Evolutionary conservation across 2,113 vertebrate genomes (phyloP), one percentile per base, ranked within the genome.

Genomic region (Lathamus discolor): DNA sequence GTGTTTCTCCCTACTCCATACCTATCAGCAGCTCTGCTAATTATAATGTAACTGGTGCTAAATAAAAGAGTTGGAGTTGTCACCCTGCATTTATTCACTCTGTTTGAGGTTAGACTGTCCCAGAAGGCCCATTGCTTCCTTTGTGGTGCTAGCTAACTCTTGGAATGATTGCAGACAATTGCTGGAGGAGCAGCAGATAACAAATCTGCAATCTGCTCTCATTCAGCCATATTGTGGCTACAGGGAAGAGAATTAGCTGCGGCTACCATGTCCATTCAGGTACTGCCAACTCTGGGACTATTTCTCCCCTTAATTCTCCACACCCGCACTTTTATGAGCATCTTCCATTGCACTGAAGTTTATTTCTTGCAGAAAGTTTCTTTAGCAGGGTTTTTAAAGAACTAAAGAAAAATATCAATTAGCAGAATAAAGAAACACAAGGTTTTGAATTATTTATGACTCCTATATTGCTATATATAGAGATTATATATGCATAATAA

Each of bases 131-230:
- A 75, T 69, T 92, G 55, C 80, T 92, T 68, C 91, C 79, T 96
- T 72, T 31, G 28, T 83, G 66, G 49, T 86, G 81, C 90, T 91
- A 94, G 74, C 51, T 59, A 72, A 79, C 63, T 94, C 76, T 73
- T 57, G 83, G 54, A 92, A 93, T 68, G 59, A 75, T 90, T 76
- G 83, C 86, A 92, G 82, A 72, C 90, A 77, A 11, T 86, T 85
- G 69, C 84, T 92, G 44, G 74, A 86, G 91, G 91, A 96, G 84
- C 66, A 88, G 55, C 62, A 87, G 72, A 83, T 78, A 81, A 96
- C 88, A 68, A 86, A 67, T 69, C 86, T 79, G 73, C 97, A 97
- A 29, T 97, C 97, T 97, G 97, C 93, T 97, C 93, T 88, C 86
- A 84, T 76, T 93, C 97, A 96, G 92, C 81, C 91, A 14, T 96